Evolutionary conservation across 2,888 invertebrate genomes (phyloP), one percentile per base, ranked within the genome.

Genomic region (Anoncus sp.): DNA sequence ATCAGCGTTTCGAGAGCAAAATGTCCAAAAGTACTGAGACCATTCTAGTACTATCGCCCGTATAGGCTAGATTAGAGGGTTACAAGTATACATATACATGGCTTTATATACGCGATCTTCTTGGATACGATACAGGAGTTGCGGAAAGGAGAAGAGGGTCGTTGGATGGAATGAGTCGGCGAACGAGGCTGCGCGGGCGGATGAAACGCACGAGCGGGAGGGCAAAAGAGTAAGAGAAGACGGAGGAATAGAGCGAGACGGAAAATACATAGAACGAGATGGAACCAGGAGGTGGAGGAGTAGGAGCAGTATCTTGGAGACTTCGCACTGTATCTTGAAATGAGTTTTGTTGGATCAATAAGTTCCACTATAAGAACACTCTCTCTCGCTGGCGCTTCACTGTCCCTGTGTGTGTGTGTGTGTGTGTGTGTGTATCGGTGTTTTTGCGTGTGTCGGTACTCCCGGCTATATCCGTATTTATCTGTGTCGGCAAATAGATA

Each of bases 301-400:
- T 85, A 86, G 86, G 85, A 90, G 89, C 57, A 90, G 90, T 90
- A 91, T 90, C 91, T 90, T 90, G 90, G 90, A 90, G 91, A 91
- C 91, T 91, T 91, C 90, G 91, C 91, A 91, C 90, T 90, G 91
- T 91, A 91, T 91, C 91, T 91, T 90, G 91, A 91, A 91, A 91
- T 91, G 91, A 91, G 91, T 91, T 91, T 91, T 91, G 91, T 91
- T 91, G 91, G 91, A 91, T 91, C 91, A 91, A 91, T 91, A 91
- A 91, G 91, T 91, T 91, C 90, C 90, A 90, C 90, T 90, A 91
- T 91, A 91, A 91, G 91, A 91, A 91, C 67, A 57, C 71, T 77
- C 73, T 74, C 75, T 65, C 59, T 67, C 81, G 77, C 81, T 71
- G 49, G 71, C 72, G 66, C 75, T 62, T 69, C 69, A 81, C 80